These are phyloP conservation scores for Oxytorus armatus DNA, from an alignment of 2,888 invertebrate species.

Conservation along the genomic window DNA sequence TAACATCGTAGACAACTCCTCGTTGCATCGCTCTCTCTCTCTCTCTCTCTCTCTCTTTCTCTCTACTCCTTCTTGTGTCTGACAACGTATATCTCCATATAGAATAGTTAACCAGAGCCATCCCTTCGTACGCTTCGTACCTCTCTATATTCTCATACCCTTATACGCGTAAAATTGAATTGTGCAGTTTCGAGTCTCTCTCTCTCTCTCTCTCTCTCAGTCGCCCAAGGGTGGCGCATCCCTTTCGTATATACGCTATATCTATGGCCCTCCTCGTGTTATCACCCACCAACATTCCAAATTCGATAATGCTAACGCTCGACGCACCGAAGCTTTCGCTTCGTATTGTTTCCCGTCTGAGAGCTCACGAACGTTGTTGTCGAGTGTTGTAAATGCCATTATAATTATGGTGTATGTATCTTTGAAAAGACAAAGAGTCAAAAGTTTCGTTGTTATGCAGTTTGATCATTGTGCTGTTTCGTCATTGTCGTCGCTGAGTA, in stretches of 20 bases:
- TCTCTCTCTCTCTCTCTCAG: no score
- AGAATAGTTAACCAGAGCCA: constrained; percentile 36
- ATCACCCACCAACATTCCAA: constrained; percentile 45
- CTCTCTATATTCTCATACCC: constrained; percentile 35
- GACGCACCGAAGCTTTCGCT: constrained; percentile 13
- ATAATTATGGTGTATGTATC: background rate
- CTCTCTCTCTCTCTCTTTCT: background rate
- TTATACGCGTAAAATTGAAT: constrained; percentile 58
- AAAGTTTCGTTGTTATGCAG: background rate
- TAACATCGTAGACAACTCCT: constrained; percentile 40
- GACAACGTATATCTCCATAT: constrained; percentile 28
- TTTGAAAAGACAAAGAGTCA: no score
- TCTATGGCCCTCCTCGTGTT: constrained; percentile 21
- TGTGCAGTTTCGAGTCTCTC: constrained; percentile 56
- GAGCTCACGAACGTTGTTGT: background rate
- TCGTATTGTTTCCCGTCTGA: background rate
- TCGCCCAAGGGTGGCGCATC: constrained; percentile 15
- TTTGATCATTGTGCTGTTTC: no score
- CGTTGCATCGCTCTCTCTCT: background rate
- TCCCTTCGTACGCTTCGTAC: constrained; percentile 29
- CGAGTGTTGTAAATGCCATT: background rate
- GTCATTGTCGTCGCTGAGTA: no score
- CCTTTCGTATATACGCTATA: constrained; percentile 17
- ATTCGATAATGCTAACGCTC: constrained; percentile 59
- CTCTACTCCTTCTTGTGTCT: constrained; percentile 16